These are phyloP conservation scores for Pantala flavescens DNA, from an alignment of 1,140 invertebrate species.

Conservation along the genomic window DNA sequence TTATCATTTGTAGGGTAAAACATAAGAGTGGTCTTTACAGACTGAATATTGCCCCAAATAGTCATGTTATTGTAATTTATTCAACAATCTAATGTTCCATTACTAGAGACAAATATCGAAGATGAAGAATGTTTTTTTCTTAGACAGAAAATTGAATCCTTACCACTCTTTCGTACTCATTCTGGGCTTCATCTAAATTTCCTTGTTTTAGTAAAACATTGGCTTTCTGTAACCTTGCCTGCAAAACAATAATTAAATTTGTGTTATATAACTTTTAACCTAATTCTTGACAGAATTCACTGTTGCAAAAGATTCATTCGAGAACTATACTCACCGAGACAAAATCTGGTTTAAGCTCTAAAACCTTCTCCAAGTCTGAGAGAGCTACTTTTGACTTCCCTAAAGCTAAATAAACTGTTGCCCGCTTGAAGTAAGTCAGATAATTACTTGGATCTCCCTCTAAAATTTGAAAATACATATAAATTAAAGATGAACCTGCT, in stretches of 20 bases:
- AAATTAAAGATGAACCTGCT: conserved; percentile 16
- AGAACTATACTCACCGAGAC: conserved; percentile 48
- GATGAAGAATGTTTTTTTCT: too few species aligned
- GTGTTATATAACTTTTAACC: neutral
- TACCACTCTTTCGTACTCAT: conserved; percentile 77
- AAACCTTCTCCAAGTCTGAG: conserved; percentile 81
- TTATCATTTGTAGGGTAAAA: too few species aligned
- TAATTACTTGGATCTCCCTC: conserved; percentile 95
- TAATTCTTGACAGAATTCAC: too few species aligned
- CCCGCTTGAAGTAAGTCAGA: conserved; percentile 86
- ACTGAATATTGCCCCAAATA: too few species aligned
- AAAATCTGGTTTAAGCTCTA: conserved; percentile 93
- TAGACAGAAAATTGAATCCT: conserved; percentile 40
- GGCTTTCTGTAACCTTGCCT: conserved; percentile 77
- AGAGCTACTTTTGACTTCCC: conserved; percentile 93
- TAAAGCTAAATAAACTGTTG: conserved; percentile 91
- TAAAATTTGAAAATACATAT: conserved; percentile 37
- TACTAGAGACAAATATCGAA: too few species aligned
- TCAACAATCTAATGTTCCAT: too few species aligned
- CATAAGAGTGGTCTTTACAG: too few species aligned
- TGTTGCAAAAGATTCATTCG: neutral
- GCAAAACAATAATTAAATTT: conserved; percentile 22
- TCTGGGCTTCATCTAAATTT: conserved; percentile 65
- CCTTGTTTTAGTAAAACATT: conserved; percentile 84
- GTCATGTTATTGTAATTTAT: too few species aligned